Conservation (phyloP, 2,113 vertebrate species). For the Caloenas nicobarica region DNA sequence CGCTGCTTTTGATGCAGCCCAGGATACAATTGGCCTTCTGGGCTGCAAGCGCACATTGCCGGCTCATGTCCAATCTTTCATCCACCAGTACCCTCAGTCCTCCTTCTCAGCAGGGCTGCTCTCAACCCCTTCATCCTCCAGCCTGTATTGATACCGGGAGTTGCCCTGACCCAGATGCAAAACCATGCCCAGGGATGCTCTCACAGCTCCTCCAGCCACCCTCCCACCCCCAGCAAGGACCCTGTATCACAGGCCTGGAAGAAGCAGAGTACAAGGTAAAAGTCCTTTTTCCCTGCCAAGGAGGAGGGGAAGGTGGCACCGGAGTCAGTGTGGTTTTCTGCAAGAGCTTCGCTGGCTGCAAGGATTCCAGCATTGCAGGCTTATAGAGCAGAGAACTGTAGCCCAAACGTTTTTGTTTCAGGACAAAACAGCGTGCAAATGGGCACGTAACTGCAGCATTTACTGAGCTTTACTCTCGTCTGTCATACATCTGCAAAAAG, state of each 20-base stretch:
- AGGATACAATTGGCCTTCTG: no score
- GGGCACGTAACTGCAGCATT: not conserved
- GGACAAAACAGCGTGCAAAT: not conserved
- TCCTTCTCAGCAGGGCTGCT: no score
- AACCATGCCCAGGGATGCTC: not conserved
- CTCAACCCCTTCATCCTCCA: no score
- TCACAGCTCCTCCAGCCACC: not conserved
- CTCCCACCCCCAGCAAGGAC: no score
- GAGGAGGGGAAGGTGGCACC: not conserved
- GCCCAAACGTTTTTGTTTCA: not conserved
- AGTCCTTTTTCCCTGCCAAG: accelerated
- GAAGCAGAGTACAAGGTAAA: not conserved
- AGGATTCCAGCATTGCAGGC: not conserved
- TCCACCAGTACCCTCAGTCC: no score
- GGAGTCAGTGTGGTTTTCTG: accelerated
- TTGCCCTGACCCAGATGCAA: no score
- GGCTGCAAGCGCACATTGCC: no score
- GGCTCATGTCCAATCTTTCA: no score
- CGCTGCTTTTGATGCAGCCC: no score
- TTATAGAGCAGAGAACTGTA: not conserved
- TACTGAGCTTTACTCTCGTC: not conserved
- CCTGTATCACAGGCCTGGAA: not conserved
- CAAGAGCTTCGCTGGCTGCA: not conserved
- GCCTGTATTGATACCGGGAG: no score
- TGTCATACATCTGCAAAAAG: not conserved